These are phyloP conservation scores for Kryptolebias ocellatus DNA, from an alignment of 2,797 vertebrate genomes.

Conservation along the genomic window DNA sequence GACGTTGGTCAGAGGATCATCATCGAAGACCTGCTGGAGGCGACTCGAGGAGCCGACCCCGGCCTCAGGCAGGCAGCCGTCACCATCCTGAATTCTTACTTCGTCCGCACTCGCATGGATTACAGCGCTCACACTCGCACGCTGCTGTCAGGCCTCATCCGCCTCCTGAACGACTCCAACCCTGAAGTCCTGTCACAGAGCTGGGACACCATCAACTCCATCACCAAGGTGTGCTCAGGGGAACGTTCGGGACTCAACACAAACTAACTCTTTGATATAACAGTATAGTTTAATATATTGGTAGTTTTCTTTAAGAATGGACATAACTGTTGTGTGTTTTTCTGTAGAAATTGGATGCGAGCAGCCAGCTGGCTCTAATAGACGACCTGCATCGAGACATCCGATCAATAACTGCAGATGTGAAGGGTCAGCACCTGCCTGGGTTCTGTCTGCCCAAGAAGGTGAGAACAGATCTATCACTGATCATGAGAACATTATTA, in stretches of 20 bases:
- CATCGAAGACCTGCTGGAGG: slow-evolving; percentile 93
- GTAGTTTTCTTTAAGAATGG: neutral
- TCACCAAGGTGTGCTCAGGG: slow-evolving; percentile 88
- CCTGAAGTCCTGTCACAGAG: slow-evolving; percentile 91
- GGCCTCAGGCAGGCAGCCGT: slow-evolving; percentile 92
- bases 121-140: slow-evolving; percentile 89
- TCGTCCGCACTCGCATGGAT: slow-evolving; percentile 92
- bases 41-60: slow-evolving; percentile 88
- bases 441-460: slow-evolving; percentile 99
- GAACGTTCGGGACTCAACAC: neutral
- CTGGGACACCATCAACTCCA: slow-evolving; percentile 97
- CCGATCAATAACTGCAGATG: slow-evolving; percentile 87
- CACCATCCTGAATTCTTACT: slow-evolving; percentile 94
- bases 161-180: slow-evolving; percentile 93
- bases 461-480: slow-evolving; percentile 73
- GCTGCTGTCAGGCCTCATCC: slow-evolving; percentile 93
- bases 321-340: slow-evolving; percentile 21
- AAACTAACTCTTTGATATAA: too few relatives aligned
- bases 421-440: slow-evolving; percentile 91
- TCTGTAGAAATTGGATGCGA: slow-evolving; percentile 92
- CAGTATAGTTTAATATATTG: neutral
- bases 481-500: too few relatives aligned
- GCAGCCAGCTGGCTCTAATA: slow-evolving; percentile 94
- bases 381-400: slow-evolving; percentile 97
- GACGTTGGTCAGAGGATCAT: slow-evolving; percentile 95